Base-by-base conservation (phyloP, 2,888 invertebrate species). In the Danaus chrysippus region DNA sequence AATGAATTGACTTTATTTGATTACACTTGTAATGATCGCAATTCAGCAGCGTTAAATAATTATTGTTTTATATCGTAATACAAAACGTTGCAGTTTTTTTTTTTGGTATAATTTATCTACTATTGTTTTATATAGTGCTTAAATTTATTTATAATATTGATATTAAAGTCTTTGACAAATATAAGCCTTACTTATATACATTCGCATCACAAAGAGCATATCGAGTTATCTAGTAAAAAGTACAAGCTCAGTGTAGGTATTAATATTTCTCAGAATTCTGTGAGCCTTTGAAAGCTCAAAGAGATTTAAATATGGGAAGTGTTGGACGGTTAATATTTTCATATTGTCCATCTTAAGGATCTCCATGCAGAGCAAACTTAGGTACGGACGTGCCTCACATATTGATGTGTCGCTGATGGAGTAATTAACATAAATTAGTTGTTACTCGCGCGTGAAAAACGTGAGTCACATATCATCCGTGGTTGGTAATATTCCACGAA, bases 401-500 rank as follows among this genome's bases (percentile, higher is more conserved):
- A 85, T 78, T 81, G 80, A 86, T 81, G 75, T 74, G 71, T 74
- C 70, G 69, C 68, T 71, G 74, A 78, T 76, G 76, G 71, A 73
- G 72, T 75, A 79, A 89, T 88, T 87, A 83, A 75, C 90, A 90
- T 91, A 86, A 83, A 89, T 90, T 87, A 90, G 83, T 86, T 79
- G 77, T 83, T 81, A 83, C 84, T 83, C 84, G 82, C 81, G 86
- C 89, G 86, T 88, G 88, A 87, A 87, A 80, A 82, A 83, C 84
- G 87, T 88, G 89, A 88, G 79, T 86, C 83, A 86, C 78, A 74
- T 76, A 73, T 74, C 73, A 76, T 76, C 77, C 76, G 78, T 76
- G 77, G 76, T 70, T 63, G 69, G 67, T 72, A 68, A 74, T 70
- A 68, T 68, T 69, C 54, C 71, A 67, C 64, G 69, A 67, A 66